A percentile compares a stretch with the other conserved stretches of the same genome.
phyloP scores from a whole-genome alignment of 2,888 invertebrate genomes.

The Oscheius sp. region DNA sequence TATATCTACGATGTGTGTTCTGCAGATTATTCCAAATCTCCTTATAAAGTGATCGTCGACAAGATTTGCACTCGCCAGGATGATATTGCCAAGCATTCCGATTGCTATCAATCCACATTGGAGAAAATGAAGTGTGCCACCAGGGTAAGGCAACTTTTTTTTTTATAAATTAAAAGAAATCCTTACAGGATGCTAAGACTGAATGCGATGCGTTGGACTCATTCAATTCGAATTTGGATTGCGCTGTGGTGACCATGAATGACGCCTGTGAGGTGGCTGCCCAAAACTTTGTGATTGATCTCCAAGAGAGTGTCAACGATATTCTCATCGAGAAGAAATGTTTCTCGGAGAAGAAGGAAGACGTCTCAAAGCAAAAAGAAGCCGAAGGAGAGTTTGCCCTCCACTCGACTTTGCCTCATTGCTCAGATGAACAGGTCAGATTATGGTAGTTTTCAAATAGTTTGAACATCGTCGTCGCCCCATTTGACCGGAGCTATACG shows the following conservation, averaged over 20 bases:
- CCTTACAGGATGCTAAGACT: slow-evolving; percentile 38
- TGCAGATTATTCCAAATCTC: slow-evolving; percentile 42
- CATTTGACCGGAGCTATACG: not conserved
- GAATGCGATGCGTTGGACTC: slow-evolving; percentile 59
- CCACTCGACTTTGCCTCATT: slow-evolving; percentile 47
- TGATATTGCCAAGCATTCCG: slow-evolving; percentile 49
- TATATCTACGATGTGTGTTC: slow-evolving; percentile 54
- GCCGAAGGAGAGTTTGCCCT: slow-evolving; percentile 47
- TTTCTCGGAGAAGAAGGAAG: slow-evolving; percentile 48
- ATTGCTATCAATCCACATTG: slow-evolving; percentile 57
- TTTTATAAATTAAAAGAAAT: not conserved
- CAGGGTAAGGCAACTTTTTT: slow-evolving; percentile 19
- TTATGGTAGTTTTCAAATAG: not conserved
- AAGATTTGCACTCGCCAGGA: slow-evolving; percentile 54
- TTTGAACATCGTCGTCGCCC: too few relatives aligned
- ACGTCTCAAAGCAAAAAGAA: slow-evolving; percentile 28
- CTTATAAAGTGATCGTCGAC: slow-evolving; percentile 36
- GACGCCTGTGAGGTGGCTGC: slow-evolving; percentile 64
- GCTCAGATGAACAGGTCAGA: slow-evolving; percentile 51
- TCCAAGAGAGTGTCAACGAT: slow-evolving; percentile 42
- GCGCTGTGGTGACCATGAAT: slow-evolving; percentile 62
- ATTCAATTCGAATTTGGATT: slow-evolving; percentile 65
- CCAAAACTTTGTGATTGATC: slow-evolving; percentile 58
- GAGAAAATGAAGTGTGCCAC: slow-evolving; percentile 53
- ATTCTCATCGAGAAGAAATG: slow-evolving; percentile 51